Base-by-base conservation (phyloP, 2,113 vertebrate species). In the Corydoras sp. region DNA sequence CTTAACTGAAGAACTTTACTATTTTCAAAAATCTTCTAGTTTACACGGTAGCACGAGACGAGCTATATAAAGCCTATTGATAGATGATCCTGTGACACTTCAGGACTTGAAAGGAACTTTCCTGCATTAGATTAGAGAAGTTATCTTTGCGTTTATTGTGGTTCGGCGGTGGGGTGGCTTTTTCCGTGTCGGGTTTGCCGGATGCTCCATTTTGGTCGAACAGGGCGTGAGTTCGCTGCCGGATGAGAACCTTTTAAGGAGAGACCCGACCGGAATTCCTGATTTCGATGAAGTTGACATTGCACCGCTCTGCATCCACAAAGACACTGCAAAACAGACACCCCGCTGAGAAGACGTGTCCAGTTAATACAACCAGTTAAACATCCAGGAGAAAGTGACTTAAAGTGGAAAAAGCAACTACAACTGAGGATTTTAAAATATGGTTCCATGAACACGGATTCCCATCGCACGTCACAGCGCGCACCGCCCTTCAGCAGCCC, bases 201-300 rank as follows among this genome's bases (percentile, higher is more conserved):
- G 94, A 91, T 87, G 83, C 74, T 83, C 90, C 90, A 86, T 92
- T 84, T 93, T 90, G 86, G 89, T 83, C 68, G 62, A 55, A 72
- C 50, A 77, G 80, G 87, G 84, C 83, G 87, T 79, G 83, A 72
- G 80, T 74, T 8, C 68, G 51, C 80, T 69, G 81, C 91, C 92
- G 92, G 92, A 93, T 92, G 72, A 80, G 76, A 74, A 80, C 92
- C 92, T 89, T 92, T 87, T 92, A 90, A 92, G 84, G 83, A 84
- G n/a, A 81, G 76, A 68, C 66, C 64, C 72, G 81, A 90, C 93
- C 92, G 92, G 92, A 94, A 93, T 91, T 86, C 83, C 88, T 80
- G 71, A 79, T 62, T 59, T 15, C 50, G 58, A 30, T 56, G 29
- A 74, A 58, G 53, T 12, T 64, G 35, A 7, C 48, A 54, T 55